Evolutionary conservation across 2,888 invertebrate genomes (phyloP).

Genomic region (Anoplius nigerrimus): DNA sequence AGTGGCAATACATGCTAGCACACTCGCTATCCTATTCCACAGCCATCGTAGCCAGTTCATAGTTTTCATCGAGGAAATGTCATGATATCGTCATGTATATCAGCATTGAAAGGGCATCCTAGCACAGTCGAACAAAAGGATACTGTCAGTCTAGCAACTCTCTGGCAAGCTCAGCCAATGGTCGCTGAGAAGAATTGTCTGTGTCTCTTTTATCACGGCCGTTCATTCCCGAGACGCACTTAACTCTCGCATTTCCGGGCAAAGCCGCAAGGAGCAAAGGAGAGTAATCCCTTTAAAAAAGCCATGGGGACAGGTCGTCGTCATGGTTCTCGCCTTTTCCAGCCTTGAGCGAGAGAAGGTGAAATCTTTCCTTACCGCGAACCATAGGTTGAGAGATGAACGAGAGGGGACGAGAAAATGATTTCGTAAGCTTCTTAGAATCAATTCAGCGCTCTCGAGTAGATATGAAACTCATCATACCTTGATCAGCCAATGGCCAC

Average conservation of each 20-base stretch:
- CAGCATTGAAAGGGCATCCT: no score
- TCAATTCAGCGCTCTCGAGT: no score
- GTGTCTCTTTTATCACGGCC: constrained; percentile 18
- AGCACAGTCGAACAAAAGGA: no score
- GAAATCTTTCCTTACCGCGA: constrained; percentile 20
- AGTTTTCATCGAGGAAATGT: no score
- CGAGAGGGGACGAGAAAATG: not conserved
- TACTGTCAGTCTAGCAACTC: no score
- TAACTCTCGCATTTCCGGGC: constrained; percentile 20
- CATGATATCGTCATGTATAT: no score
- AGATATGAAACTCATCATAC: no score
- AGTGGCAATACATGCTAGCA: no score
- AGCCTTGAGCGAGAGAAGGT: constrained; percentile 8
- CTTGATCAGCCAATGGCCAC: no score
- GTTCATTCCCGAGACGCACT: constrained; percentile 33
- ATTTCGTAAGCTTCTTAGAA: not conserved
- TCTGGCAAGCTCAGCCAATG: no score
- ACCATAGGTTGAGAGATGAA: not conserved
- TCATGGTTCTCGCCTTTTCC: not conserved
- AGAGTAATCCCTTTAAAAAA: constrained; percentile 42
- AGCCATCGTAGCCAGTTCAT: no score
- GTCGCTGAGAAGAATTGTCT: not conserved
- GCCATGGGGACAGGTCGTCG: constrained; percentile 9
- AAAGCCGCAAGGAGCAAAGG: constrained; percentile 19
- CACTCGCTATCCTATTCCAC: no score